Percentiles rank a stretch among this genome's conserved stretches.
Conservation (phyloP, 2,113 vertebrate genomes). For the Mixornis gularis region DNA sequence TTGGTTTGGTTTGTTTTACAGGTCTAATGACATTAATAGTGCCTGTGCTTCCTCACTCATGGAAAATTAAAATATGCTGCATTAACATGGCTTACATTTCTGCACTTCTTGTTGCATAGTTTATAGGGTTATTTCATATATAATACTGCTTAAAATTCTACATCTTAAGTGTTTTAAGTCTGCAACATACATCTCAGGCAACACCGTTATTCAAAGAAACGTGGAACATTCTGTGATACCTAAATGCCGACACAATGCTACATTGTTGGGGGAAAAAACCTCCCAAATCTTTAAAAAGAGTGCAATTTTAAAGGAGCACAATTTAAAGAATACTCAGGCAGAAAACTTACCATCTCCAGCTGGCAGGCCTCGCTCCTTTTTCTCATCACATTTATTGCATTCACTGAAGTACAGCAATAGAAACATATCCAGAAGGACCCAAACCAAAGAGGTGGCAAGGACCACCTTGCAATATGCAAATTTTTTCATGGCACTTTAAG, state of each 20-base stretch:
- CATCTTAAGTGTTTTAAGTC: neutral
- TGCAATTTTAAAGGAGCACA: neutral
- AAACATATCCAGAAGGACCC: constrained; percentile 99
- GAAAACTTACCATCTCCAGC: constrained; percentile 77
- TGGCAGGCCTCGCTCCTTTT: constrained; percentile 90
- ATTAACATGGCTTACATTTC: neutral
- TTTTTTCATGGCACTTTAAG: constrained; percentile 90
- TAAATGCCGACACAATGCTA: neutral
- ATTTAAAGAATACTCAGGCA: neutral
- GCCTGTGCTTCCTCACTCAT: neutral
- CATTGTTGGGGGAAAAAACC: fast-evolving
- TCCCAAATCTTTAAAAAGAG: neutral
- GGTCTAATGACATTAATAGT: neutral
- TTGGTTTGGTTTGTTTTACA: neutral
- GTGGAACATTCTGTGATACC: neutral
- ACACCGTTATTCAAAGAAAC: neutral
- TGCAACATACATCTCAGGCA: neutral
- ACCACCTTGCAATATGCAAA: constrained; percentile 99
- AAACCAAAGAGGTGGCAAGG: constrained; percentile 96
- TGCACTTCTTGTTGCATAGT: neutral
- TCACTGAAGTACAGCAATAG: constrained; percentile 99
- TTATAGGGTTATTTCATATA: neutral
- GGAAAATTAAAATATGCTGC: neutral
- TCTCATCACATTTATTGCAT: constrained; percentile 98
- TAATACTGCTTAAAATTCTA: neutral